These are phyloP conservation scores for Apotomis turbidana DNA, from an alignment of 2,888 invertebrate species.

Conservation along the genomic window DNA sequence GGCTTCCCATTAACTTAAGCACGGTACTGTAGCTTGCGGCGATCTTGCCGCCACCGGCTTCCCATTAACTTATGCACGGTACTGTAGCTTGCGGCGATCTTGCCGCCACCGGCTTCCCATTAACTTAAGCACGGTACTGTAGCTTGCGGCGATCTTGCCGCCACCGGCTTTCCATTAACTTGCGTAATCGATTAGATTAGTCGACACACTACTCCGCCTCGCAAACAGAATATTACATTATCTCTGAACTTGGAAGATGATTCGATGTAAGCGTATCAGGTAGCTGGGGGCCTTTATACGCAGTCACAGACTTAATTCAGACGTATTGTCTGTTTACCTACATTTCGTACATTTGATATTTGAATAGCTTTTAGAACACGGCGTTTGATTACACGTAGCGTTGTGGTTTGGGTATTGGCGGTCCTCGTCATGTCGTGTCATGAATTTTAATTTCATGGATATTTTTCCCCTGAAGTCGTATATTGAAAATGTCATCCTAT, in stretches of 20 bases:
- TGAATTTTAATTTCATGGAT: too few relatives aligned
- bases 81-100: background rate
- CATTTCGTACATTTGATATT: background rate
- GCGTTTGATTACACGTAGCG: too few relatives aligned
- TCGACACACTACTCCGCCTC: constrained; percentile 7
- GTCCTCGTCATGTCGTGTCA: too few relatives aligned
- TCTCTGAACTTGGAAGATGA: constrained; percentile 23
- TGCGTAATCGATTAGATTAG: constrained; percentile 28
- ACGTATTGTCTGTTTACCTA: constrained; percentile 1
- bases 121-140: background rate
- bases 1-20: constrained; percentile 12
- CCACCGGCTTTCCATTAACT: constrained; percentile 9
- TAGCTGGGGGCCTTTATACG: background rate
- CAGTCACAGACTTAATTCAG: constrained; percentile 15
- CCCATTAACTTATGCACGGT: constrained; percentile 10
- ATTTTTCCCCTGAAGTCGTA: too few relatives aligned
- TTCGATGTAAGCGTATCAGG: constrained; percentile 23
- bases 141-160: background rate
- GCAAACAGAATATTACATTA: constrained; percentile 29
- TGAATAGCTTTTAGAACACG: too few relatives aligned
- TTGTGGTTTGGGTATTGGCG: too few relatives aligned
- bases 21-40: background rate
- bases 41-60: background rate
- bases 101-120: background rate
- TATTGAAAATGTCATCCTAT: too few relatives aligned